Evolutionary conservation across 2,797 vertebrate genomes (phyloP).

Genomic region (Harpagifer antarcticus): DNA sequence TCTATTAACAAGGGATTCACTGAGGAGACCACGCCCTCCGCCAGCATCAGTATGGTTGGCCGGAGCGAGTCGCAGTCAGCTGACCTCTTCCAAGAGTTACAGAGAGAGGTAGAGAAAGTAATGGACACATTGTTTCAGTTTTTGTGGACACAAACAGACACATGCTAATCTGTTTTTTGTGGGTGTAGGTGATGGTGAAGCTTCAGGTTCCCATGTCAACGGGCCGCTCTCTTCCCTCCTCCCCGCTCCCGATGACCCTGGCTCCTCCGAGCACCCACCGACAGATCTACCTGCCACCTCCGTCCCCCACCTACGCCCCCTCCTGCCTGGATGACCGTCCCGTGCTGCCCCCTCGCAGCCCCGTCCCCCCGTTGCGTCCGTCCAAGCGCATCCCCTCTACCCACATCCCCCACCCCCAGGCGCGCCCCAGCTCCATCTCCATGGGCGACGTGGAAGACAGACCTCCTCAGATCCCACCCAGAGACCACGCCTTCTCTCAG

Average conservation of each 20-base stretch:
- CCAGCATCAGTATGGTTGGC: background rate
- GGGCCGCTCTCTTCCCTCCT: conserved; percentile 80
- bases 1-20: conserved; percentile 87
- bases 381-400: conserved; percentile 74
- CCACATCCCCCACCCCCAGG: conserved; percentile 35
- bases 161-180: background rate
- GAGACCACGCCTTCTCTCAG: conserved; percentile 92
- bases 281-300: conserved; percentile 82
- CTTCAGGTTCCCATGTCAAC: conserved; percentile 88
- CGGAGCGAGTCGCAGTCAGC: conserved; percentile 88
- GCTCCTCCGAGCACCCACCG: conserved; percentile 76
- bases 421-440: conserved; percentile 87
- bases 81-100: conserved; percentile 95
- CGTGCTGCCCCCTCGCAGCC: conserved; percentile 91
- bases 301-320: conserved; percentile 76
- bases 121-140: background rate
- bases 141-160: background rate
- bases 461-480: conserved; percentile 92
- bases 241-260: conserved; percentile 84
- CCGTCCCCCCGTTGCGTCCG: conserved; percentile 90
- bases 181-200: conserved; percentile 90
- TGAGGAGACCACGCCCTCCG: conserved; percentile 31
- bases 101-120: conserved; percentile 87
- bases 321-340: conserved; percentile 88
- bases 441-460: conserved; percentile 84